Conservation (phyloP, 2,797 vertebrate species). For the Rallus crepitans region DNA sequence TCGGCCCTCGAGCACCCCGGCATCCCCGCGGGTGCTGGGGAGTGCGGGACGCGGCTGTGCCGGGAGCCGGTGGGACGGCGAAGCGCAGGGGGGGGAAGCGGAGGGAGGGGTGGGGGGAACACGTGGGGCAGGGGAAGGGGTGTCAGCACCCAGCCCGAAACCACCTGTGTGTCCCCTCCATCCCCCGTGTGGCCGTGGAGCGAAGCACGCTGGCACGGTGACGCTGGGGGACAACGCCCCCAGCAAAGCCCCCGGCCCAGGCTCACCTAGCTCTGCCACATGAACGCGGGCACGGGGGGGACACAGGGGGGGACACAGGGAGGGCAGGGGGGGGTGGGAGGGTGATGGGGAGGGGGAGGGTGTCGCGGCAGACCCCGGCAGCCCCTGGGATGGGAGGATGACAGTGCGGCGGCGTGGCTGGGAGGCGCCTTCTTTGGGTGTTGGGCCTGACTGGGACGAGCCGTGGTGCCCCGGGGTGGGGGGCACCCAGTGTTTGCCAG, state of each 20-base stretch:
- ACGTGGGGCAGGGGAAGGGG: background rate
- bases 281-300: too few relatives aligned
- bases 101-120: background rate
- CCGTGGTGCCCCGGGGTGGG: conserved; percentile 55
- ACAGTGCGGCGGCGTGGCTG: background rate
- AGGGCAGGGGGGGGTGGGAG: too few relatives aligned
- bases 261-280: background rate
- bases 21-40: background rate
- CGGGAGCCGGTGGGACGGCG: background rate
- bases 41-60: background rate
- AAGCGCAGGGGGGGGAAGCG: background rate
- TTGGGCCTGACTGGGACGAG: conserved; percentile 58
- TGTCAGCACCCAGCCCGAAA: background rate
- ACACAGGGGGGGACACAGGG: background rate
- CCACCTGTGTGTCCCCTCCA: background rate
- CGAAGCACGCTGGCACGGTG: accelerated
- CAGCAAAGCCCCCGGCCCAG: background rate
- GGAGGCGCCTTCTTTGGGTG: conserved; percentile 9
- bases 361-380: background rate
- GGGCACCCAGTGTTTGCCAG: conserved; percentile 53
- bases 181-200: background rate
- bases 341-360: background rate
- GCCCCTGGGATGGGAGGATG: background rate
- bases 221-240: background rate
- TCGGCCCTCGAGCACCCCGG: background rate